A percentile compares a stretch with the other conserved stretches of the same genome.
These are phyloP conservation scores for Anastrepha obliqua DNA, from an alignment of 1,140 invertebrate species.

Conservation along the genomic window DNA sequence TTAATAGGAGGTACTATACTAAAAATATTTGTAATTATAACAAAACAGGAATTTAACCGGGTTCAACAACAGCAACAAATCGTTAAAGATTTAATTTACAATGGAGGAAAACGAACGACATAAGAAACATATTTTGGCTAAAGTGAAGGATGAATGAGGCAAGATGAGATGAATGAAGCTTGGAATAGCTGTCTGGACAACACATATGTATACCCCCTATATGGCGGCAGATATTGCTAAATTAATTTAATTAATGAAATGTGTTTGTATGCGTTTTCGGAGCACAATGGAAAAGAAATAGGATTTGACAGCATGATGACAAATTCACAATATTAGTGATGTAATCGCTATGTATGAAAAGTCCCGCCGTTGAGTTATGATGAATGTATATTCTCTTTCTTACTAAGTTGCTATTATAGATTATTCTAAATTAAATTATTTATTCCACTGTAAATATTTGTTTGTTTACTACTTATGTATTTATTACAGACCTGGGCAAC, in stretches of 20 bases:
- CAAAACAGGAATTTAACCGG: background rate
- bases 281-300: no score
- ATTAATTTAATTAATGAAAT: background rate
- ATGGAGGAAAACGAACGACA: background rate
- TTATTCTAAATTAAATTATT: background rate
- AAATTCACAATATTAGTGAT: background rate
- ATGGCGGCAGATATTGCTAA: no score
- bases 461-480: no score
- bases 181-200: background rate
- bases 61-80: slow-evolving; percentile 23
- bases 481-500: slow-evolving; percentile 4
- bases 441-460: background rate
- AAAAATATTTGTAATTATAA: slow-evolving; percentile 35
- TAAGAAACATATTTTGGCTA: background rate
- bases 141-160: background rate
- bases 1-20: slow-evolving; percentile 4
- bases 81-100: slow-evolving; percentile 10
- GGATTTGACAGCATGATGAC: background rate
- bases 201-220: background rate
- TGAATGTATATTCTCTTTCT: background rate
- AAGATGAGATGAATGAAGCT: background rate
- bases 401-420: background rate
- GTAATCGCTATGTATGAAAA: slow-evolving; percentile 27
- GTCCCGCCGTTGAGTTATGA: slow-evolving; percentile 34
- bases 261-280: background rate